phyloP scores from a whole-genome alignment of 2,113 vertebrate genomes.

The Rissa tridactyla region DNA sequence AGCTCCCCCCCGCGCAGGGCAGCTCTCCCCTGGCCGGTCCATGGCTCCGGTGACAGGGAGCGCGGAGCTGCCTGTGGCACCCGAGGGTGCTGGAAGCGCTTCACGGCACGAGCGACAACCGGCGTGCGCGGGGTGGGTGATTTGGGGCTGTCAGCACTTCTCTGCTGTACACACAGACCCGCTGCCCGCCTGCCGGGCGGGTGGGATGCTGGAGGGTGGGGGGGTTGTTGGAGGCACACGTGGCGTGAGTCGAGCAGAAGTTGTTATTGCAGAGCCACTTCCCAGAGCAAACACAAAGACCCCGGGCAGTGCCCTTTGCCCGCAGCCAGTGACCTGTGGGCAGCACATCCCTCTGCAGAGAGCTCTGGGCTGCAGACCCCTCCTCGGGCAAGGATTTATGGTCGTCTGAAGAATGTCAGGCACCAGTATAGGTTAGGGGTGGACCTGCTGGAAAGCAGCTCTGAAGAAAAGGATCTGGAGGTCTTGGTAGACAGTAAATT shows the following conservation, averaged over 20 bases:
- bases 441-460: no score
- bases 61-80: no score
- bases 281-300: not conserved
- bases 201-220: not conserved
- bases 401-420: no score
- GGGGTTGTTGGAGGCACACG: no score
- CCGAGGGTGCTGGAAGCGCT: not conserved
- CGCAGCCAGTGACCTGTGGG: not conserved
- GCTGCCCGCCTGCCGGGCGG: rapidly evolving
- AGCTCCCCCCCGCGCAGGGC: not conserved
- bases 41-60: rapidly evolving
- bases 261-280: not conserved
- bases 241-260: rapidly evolving
- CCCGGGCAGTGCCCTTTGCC: not conserved
- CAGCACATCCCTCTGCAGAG: not conserved
- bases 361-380: not conserved
- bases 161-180: rapidly evolving
- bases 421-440: no score
- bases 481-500: no score
- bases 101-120: rapidly evolving
- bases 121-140: rapidly evolving
- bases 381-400: not conserved
- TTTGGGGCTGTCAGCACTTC: not conserved
- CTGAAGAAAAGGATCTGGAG: no score
- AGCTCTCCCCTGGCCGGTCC: rapidly evolving